Percentiles rank a stretch among this genome's conserved stretches.
phyloP scores from a whole-genome alignment of 2,113 vertebrate species.

The Neogale vison region DNA sequence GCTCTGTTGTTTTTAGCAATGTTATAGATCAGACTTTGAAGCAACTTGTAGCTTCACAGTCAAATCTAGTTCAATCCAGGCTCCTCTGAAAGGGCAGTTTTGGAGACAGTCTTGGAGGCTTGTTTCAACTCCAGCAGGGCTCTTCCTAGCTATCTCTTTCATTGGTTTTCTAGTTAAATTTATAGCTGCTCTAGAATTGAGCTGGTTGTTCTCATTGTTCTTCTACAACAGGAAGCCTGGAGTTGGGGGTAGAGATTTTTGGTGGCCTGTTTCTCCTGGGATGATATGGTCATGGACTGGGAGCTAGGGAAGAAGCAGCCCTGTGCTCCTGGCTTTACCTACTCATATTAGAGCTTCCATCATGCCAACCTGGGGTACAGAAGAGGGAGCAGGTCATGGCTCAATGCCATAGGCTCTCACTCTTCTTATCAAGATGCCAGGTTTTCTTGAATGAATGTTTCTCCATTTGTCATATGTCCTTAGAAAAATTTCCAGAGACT shows the following conservation, averaged over 20 bases:
- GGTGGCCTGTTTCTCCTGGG: background rate
- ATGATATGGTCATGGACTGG: background rate
- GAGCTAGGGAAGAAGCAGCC: background rate
- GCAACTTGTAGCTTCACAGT: background rate
- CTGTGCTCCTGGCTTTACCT: background rate
- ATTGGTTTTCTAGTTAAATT: background rate
- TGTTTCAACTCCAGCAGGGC: background rate
- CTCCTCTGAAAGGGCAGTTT: background rate
- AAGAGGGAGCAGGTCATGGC: background rate
- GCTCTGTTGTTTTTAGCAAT: background rate
- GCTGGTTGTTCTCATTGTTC: background rate
- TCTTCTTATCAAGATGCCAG: background rate
- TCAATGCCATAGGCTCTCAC: background rate
- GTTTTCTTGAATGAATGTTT: background rate
- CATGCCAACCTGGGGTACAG: background rate
- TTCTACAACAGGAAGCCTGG: background rate
- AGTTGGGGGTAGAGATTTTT: background rate
- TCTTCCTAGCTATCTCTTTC: background rate
- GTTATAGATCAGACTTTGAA: background rate
- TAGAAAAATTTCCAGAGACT: slow-evolving; percentile 24
- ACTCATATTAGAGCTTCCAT: background rate
- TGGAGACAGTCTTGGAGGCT: background rate
- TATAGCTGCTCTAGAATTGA: background rate
- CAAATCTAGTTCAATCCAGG: background rate
- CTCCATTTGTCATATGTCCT: background rate